A percentile compares a stretch with the other conserved stretches of the same genome.
These are phyloP conservation scores for Leucopsar rothschildi DNA, from an alignment of 2,113 vertebrate species.

Conservation along the genomic window DNA sequence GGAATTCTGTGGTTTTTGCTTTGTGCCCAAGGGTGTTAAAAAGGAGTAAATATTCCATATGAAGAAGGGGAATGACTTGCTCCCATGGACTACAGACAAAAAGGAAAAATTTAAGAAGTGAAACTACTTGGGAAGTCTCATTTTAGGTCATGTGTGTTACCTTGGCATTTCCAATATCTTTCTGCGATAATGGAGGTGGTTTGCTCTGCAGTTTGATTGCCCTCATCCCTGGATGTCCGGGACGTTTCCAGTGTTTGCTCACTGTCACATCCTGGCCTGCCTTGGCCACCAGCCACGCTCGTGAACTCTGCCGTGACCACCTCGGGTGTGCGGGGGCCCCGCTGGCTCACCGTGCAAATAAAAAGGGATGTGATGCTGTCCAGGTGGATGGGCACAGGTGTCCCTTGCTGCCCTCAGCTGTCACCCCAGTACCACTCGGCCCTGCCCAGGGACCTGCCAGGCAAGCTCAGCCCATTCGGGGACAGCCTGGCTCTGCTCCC, in stretches of 20 bases:
- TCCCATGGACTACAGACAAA: background rate
- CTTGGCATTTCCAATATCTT: background rate
- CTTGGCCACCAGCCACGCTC: background rate
- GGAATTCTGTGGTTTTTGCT: background rate
- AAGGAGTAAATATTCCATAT: background rate
- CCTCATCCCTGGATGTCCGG: background rate
- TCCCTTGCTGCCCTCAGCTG: background rate
- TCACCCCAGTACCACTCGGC: background rate
- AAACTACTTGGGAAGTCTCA: background rate
- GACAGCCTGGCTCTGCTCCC: background rate
- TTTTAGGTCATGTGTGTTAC: background rate
- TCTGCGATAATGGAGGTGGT: rapidly evolving
- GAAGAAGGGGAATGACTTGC: background rate
- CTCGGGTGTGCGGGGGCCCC: background rate
- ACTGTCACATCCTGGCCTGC: background rate
- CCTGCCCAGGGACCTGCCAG: background rate
- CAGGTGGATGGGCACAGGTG: background rate
- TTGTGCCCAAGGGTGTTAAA: too few relatives aligned
- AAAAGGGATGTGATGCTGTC: background rate
- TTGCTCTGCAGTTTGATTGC: background rate
- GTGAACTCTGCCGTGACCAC: background rate
- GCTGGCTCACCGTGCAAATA: background rate
- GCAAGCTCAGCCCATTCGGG: rapidly evolving
- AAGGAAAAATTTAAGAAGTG: background rate
- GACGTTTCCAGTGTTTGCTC: rapidly evolving